Base-by-base conservation (phyloP, 2,888 invertebrate genomes). In the Drosophila longiperda region DNA sequence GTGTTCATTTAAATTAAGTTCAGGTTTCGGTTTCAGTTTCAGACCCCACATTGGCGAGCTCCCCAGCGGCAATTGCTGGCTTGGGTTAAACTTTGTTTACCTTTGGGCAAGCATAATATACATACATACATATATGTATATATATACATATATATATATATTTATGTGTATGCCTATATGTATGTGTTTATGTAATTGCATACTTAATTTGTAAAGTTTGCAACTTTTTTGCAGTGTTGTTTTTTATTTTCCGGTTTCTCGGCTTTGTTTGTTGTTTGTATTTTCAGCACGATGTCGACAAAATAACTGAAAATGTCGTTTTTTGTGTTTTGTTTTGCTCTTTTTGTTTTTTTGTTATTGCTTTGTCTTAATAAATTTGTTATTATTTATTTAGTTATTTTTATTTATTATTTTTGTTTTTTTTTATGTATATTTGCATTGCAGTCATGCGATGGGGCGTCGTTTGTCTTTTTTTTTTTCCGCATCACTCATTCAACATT, bases 381-480 rank as follows among this genome's bases (percentile, higher is more conserved):
- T 67, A 20, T 71, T 76, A 65, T 78, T 79, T 77, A 54, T 23
- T 81, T 70, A 71, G 74, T 74, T 45, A 45, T 23, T 45, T 45
- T 2, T 15, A 26, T 26, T 26, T 26, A 26, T 26, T 26, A 2
- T 20, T 45, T 15, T 23, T 20, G 23, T 15, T 23, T 15, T 23
- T 6, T 5, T 4, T 81, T 75, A 69, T 68, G 34, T 53, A n/a
- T 77, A 78, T 78, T 79, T 85, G 78, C 83, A 83, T 85, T 78
- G 85, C 64, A 78, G 83, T 85, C 88, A 83, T 82, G 86, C 80
- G 75, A 83, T 42, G 66, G 72, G 45, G 61, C 62, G 48, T 40
- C 50, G 59, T 55, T 55, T 26, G 23, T 38, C 11, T 36, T 15
- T 38, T 32, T 15, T 38, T 32, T 49, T 73, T 70, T 70, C 45